Conservation (phyloP, 2,797 vertebrate genomes). For the Mus spretus region DNA sequence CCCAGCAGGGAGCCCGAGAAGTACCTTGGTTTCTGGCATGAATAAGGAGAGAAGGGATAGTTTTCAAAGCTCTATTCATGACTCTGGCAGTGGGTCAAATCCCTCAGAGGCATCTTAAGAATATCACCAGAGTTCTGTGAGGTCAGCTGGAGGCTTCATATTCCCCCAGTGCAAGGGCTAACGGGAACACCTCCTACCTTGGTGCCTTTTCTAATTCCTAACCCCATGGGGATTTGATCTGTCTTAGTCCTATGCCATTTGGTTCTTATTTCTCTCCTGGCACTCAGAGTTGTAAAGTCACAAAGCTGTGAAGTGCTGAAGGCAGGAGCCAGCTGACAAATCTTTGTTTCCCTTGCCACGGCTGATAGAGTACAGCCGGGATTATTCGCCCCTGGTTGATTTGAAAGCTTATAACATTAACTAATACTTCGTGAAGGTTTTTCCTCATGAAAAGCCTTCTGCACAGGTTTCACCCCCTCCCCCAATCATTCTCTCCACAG, state of each 20-base stretch:
- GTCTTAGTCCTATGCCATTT: not conserved
- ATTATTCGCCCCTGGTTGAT: constrained; percentile 4
- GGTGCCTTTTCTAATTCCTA: not conserved
- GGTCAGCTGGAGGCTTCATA: not conserved
- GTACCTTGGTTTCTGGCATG: constrained; percentile 9
- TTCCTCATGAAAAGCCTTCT: not conserved
- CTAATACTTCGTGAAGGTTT: not conserved
- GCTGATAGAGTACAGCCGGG: not conserved
- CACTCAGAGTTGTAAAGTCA: not conserved
- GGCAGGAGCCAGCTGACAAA: not conserved
- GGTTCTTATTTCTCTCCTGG: not conserved
- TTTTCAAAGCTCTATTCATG: not conserved
- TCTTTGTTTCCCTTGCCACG: not conserved
- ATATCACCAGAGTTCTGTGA: not conserved
- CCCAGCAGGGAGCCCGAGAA: not conserved
- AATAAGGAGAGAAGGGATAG: not conserved
- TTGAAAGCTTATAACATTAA: not conserved
- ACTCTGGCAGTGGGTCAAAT: not conserved
- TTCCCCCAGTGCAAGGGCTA: not conserved
- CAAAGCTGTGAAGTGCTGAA: not conserved
- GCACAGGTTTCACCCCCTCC: not conserved
- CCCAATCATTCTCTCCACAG: not conserved
- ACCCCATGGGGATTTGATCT: not conserved
- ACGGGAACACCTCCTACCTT: not conserved
- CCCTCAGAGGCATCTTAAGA: not conserved